Evolutionary conservation across 2,113 vertebrate genomes (phyloP), one percentile per base, ranked within the genome.

Genomic region (Ictidomys tridecemlineatus): DNA sequence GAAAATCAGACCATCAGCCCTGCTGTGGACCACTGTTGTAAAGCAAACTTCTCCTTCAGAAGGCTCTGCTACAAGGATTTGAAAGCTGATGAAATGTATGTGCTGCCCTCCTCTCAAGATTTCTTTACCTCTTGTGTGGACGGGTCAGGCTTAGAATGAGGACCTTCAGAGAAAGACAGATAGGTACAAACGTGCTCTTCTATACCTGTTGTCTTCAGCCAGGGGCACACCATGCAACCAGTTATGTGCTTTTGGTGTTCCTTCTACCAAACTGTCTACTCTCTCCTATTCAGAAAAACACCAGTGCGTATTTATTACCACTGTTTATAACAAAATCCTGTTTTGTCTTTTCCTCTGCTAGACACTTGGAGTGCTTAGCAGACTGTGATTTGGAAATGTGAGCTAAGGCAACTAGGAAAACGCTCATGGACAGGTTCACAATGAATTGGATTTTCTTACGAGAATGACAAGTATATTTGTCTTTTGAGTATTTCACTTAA

Each of bases 21-120:
- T 0, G 84, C 90, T 0, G 95, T 98, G 18, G 98, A 98, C 69
- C 97, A 92, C 67, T 98, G 98, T 48, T 98, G 98, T 14, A 97
- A 86, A 9, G 83, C 95, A 34, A 96, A 87, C 80, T 97, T 98
- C 0, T 96, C 98, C 16, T 93, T 97, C 87, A 74, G 98, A 94
- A 97, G 98, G 65, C 93, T 67, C 0, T 98, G 98, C 96, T 79
- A 98, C 82, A 96, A 94, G 5, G 67, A n/a, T 8, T 80, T 98
- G 10, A 95, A 97, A 22, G 9, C 42, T 0, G 97, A 98, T 70
- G 87, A 97, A 51, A 97, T 5, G 0, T 98, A 98, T 0, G 45
- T 78, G n/a, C 97, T 98, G 53, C 69, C 92, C 0, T 1, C 96
- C 76, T 96, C 95, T 28, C 94, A 96, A 0, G 93, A 76, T 1